Conservation (phyloP, 1,140 invertebrate species). For the Leptestheria dahalacensis region DNA sequence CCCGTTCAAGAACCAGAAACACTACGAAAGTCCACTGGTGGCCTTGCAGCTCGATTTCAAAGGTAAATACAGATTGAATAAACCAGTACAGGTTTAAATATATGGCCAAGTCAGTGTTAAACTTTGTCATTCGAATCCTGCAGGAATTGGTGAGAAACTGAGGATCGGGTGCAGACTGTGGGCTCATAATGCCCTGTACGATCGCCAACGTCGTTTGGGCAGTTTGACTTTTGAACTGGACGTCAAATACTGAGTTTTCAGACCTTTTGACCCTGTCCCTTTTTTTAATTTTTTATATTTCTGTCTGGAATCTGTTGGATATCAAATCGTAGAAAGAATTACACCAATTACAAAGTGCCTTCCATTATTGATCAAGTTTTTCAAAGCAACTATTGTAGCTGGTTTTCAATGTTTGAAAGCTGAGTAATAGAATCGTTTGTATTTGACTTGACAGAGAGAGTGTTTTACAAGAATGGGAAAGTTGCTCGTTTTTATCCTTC, state of each 20-base stretch:
- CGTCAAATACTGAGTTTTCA: neutral
- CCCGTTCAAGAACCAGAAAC: conserved; percentile 55
- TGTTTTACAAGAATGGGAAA: too few relatives aligned
- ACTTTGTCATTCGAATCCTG: too few relatives aligned
- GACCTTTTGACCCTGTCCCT: neutral
- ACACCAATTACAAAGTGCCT: neutral
- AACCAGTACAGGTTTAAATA: neutral
- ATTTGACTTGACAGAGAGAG: too few relatives aligned
- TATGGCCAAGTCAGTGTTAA: too few relatives aligned
- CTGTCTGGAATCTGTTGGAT: neutral
- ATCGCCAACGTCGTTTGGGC: conserved; percentile 70
- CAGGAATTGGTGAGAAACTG: conserved; percentile 67
- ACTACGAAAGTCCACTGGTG: conserved; percentile 73
- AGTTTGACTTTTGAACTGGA: conserved; percentile 76
- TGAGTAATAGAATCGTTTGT: too few relatives aligned
- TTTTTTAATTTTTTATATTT: neutral
- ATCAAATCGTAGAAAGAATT: neutral
- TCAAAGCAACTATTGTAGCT: neutral
- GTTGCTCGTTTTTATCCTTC: too few relatives aligned
- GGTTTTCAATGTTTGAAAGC: too few relatives aligned
- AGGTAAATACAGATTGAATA: conserved; percentile 35
- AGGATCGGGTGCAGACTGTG: conserved; percentile 93
- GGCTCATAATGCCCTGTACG: conserved; percentile 80
- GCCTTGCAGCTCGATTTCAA: conserved; percentile 66
- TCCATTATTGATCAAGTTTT: neutral